phyloP scores from a whole-genome alignment of 2,113 vertebrate genomes.

The Asarcornis scutulata region DNA sequence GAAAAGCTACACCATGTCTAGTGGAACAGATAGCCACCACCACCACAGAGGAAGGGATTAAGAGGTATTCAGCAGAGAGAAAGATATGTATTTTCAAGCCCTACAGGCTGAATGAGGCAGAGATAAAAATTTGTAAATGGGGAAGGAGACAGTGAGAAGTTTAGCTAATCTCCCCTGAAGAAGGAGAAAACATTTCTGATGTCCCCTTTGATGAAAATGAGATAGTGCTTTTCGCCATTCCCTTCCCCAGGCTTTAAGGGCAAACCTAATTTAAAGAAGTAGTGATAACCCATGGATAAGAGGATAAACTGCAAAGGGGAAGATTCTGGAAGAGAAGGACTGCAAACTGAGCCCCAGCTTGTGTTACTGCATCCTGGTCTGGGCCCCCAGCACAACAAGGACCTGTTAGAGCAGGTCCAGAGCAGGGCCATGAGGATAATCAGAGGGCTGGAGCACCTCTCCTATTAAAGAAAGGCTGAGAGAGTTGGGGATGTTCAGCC shows the following conservation, averaged over 20 bases:
- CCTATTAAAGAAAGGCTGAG: too few relatives aligned
- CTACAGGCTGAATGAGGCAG: background rate
- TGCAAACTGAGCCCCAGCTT: background rate
- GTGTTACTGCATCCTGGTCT: too few relatives aligned
- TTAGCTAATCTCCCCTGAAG: background rate
- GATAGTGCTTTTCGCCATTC: background rate
- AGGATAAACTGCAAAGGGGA: background rate
- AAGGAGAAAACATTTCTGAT: background rate
- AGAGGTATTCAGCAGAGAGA: background rate
- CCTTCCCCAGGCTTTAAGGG: background rate
- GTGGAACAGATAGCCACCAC: background rate
- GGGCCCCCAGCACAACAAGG: too few relatives aligned
- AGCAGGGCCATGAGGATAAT: too few relatives aligned
- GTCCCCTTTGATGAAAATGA: background rate
- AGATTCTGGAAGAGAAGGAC: background rate
- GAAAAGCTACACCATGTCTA: background rate
- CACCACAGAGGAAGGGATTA: background rate
- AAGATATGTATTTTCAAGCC: background rate
- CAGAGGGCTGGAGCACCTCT: too few relatives aligned
- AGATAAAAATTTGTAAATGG: background rate
- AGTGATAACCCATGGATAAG: background rate
- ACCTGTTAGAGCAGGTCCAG: too few relatives aligned
- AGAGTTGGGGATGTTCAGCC: too few relatives aligned
- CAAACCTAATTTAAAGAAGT: background rate
- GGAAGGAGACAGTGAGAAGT: background rate